Evolutionary conservation across 92 coral and sea anemone species (phyloP).

Genomic region (Phenganax stokvisi): DNA sequence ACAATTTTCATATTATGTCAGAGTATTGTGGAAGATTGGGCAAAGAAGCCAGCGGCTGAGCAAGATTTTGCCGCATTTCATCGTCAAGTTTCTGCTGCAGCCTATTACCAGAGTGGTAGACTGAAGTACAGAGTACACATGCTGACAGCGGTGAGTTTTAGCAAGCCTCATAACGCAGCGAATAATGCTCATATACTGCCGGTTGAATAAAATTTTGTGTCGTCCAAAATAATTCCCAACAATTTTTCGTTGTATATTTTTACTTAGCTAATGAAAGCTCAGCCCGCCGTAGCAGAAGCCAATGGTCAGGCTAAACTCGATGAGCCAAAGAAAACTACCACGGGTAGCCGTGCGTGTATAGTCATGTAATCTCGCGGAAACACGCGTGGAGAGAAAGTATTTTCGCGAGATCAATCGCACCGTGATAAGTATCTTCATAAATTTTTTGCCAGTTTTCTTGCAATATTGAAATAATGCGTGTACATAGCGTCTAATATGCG

Average conservation of each 20-base stretch:
- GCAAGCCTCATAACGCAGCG: not conserved
- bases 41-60: conserved; percentile 72
- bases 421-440: conserved; percentile 23
- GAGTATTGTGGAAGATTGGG: conserved; percentile 87
- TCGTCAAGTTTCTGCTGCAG: conserved; percentile 84
- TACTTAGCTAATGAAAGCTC: conserved; percentile 73
- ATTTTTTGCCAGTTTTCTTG: not conserved
- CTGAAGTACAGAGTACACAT: conserved; percentile 78
- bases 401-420: conserved; percentile 18
- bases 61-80: conserved; percentile 82
- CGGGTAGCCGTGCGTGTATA: conserved; percentile 92
- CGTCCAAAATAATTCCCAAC: not conserved
- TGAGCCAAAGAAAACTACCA: conserved; percentile 53
- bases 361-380: conserved; percentile 62
- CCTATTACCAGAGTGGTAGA: conserved; percentile 78
- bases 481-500: not conserved
- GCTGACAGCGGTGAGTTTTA: conserved; percentile 53
- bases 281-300: conserved; percentile 60
- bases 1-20: conserved; percentile 23
- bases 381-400: conserved; percentile 1
- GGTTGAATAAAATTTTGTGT: not conserved
- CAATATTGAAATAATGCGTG: not conserved
- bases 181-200: not conserved
- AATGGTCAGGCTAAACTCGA: conserved; percentile 84
- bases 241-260: not conserved